A percentile compares a stretch with the other conserved stretches of the same genome.
These are phyloP conservation scores for Malurus cyaneus DNA, from an alignment of 2,113 vertebrate genomes.

Conservation along the genomic window DNA sequence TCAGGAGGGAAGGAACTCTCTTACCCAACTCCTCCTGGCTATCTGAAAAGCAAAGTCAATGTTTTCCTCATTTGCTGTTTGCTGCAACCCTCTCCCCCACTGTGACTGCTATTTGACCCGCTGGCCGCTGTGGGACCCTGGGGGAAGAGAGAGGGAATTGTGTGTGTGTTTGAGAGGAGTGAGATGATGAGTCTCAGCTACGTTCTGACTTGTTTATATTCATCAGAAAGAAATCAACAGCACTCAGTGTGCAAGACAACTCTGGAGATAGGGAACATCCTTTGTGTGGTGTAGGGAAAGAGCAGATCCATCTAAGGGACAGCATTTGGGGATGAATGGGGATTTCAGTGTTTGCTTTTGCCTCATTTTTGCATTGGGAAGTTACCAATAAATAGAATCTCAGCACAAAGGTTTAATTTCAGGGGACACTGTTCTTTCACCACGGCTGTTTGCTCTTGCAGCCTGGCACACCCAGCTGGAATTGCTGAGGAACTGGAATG, in stretches of 20 bases:
- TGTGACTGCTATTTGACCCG: slow-evolving; percentile 60
- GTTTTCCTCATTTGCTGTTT: slow-evolving; percentile 49
- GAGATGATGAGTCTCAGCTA: neutral
- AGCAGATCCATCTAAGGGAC: neutral
- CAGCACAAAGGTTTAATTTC: neutral
- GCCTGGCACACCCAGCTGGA: neutral
- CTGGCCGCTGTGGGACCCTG: slow-evolving; percentile 18
- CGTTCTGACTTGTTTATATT: neutral
- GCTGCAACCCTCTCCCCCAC: slow-evolving; percentile 60
- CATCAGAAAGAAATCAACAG: slow-evolving; percentile 17
- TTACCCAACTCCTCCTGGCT: slow-evolving; percentile 24
- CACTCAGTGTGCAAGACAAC: neutral
- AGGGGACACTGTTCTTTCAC: neutral
- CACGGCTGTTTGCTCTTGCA: neutral
- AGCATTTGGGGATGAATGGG: neutral
- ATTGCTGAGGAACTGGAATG: neutral
- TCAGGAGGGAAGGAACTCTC: neutral
- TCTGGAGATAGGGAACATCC: neutral
- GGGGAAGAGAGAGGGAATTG: neutral
- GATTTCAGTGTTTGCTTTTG: neutral
- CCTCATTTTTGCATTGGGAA: neutral
- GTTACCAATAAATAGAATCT: neutral
- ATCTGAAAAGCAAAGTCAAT: slow-evolving; percentile 41
- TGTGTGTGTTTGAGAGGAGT: neutral
- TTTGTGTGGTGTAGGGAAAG: neutral